Conservation (phyloP, 30 jellyfish, hydroid and myxozoan genomes). For the Clytia hemisphaerica region DNA sequence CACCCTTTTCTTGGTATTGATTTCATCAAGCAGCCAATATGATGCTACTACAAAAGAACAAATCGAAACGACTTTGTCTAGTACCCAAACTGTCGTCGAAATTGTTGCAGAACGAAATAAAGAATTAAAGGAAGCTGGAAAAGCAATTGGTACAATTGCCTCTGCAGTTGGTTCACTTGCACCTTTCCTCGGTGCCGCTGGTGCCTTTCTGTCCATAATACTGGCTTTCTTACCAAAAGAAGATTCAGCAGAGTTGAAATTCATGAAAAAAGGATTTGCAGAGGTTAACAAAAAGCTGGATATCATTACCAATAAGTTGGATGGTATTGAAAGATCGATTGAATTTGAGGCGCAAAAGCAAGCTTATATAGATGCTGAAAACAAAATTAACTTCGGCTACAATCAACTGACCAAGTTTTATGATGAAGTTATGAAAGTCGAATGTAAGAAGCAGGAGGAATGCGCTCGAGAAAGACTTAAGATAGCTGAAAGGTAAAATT, state of each 20-base stretch:
- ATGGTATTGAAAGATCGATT: conserved; percentile 9
- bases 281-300: conserved; percentile 43
- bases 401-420: conserved; percentile 13
- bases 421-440: conserved; percentile 14
- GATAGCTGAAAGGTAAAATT: too few relatives aligned
- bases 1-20: too few relatives aligned
- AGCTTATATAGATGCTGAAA: conserved; percentile 11
- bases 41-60: too few relatives aligned
- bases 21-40: too few relatives aligned
- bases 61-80: too few relatives aligned
- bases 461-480: conserved; percentile 22
- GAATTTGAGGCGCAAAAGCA: conserved; percentile 29
- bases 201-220: conserved; percentile 27
- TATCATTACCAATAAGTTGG: conserved; percentile 29
- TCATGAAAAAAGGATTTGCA: conserved; percentile 32
- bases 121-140: neutral
- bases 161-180: too few relatives aligned
- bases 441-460: neutral
- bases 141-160: too few relatives aligned
- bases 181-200: conserved; percentile 35
- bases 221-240: conserved; percentile 11
- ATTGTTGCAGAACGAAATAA: neutral
- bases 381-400: conserved; percentile 19
- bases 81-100: neutral
- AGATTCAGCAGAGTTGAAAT: conserved; percentile 28